Evolutionary conservation across 2,797 vertebrate species (phyloP).

Genomic region (Phrynocephalus vlangalii): DNA sequence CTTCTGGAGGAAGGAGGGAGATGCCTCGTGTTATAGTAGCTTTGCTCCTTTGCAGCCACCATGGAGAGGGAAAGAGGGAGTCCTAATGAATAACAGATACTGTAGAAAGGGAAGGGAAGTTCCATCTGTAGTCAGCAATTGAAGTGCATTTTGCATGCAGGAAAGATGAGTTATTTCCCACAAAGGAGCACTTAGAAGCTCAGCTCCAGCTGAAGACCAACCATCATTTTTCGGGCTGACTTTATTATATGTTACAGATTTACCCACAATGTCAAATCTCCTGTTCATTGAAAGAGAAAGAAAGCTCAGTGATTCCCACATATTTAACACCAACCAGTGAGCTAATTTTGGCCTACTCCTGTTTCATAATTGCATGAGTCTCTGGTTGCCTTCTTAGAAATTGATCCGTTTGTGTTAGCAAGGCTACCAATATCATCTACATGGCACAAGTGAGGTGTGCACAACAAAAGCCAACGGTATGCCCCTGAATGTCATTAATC

Average conservation of each 20-base stretch:
- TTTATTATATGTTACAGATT: constrained; percentile 29
- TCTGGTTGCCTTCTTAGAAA: background rate
- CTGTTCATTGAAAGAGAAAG: constrained; percentile 24
- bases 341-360: constrained; percentile 15
- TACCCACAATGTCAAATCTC: constrained; percentile 34
- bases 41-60: background rate
- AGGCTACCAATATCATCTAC: constrained; percentile 4
- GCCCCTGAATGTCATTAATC: background rate
- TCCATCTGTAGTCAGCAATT: background rate
- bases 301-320: constrained; percentile 24
- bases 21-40: no score
- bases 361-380: constrained; percentile 25
- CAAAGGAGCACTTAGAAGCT: constrained; percentile 13
- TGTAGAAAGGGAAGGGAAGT: background rate
- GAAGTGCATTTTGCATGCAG: constrained; percentile 24
- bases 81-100: background rate
- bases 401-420: background rate
- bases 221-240: constrained; percentile 33
- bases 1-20: no score
- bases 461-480: background rate
- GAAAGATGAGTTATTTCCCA: constrained; percentile 42
- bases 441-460: background rate
- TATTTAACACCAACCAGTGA: constrained; percentile 19
- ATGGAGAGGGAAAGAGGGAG: background rate
- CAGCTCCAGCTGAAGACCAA: constrained; percentile 31